Base-by-base conservation (phyloP, 2,888 invertebrate species). In the Lasioglossum morio region DNA sequence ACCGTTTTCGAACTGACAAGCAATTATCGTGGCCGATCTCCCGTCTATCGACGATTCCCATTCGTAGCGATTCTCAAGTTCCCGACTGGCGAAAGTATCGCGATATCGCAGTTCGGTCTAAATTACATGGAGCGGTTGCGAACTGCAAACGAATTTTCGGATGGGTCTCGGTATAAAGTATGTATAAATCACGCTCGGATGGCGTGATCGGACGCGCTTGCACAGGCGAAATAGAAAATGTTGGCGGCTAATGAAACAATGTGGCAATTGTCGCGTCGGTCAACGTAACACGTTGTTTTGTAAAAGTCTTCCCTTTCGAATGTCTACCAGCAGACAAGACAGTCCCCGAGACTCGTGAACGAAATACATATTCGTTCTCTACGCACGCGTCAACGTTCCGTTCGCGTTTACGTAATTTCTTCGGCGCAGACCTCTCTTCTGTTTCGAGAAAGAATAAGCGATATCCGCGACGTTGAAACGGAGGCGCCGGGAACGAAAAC, bases 1-100 rank as follows among this genome's bases (percentile, higher is more conserved):
- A 19, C 60, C 2, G 16, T 34, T 70, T 63, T 77, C n/a, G 27
- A n/a, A 74, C 16, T 2, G 16, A 30, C 30, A 23, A 72, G 7
- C 34, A 57, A 53, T 72, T 69, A 84, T 66, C 34, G 14, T 53
- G 10, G 48, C 16, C 63, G 30, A 63, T 60, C 63, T 30, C 7
- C 14, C 16, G 19, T 14, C 27, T 60, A 4, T 2, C 30, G 7
- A 66, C 12, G 19, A 27, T 8, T 34, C 23, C 1, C 34, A 34
- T 66, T 66, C 34, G 10, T 30, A 1, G 16, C 53, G 53, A 8
- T n/a, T 57, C n/a, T 23, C 57, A 63, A 30, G 16, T 19, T 30
- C 8, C 19, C 14, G 16, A 19, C 3, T 63, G 30, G 8, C 30
- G 16, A 30, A 63, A 14, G 30, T 30, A 16, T n/a, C n/a, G 16